Base-by-base conservation (phyloP, 2,888 invertebrate genomes). In the Pachymerium ferrugineum region DNA sequence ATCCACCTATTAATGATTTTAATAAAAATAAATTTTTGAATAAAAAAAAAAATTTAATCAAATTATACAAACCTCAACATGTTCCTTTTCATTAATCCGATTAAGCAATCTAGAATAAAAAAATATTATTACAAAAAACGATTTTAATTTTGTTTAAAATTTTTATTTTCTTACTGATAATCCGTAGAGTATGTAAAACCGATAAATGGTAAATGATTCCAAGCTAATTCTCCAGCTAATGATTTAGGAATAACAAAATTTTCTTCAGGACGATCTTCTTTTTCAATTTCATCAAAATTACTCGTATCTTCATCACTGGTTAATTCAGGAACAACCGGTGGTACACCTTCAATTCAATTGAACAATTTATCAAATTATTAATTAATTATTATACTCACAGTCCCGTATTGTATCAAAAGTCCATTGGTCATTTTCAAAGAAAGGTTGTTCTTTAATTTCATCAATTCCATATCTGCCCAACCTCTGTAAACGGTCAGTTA, bases 111-210 rank as follows among this genome's bases (percentile, higher is more conserved):
- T n/a, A 25, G 35, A 16, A 16, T 0, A 6, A 73, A 73, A 19
- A 33, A 1, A 30, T 19, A 1, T 29, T 28, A 10, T 28, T 10
- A 70, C 8, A 14, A 14, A 8, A 62, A 62, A n/a, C n/a, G n/a
- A n/a, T n/a, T n/a, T n/a, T n/a, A n/a, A n/a, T n/a, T n/a, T n/a
- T 62, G 16, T 8, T 14, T 62, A 62, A 62, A 35, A 62, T 62
- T 16, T 16, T 8, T 8, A 62, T 16, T 14, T 29, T 30, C 74
- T 74, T 72, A 73, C 85, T 93, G 93, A 84, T 93, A 94, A 83
- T 96, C 96, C 74, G 92, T 91, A 78, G 94, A 94, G 82, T 97
- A 99, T 1, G 99, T 98, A 83, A 99, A 99, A 12, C 97, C 97
- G 74, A 97, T 92, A 84, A 99, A 99, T 2, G 99, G 97, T 79